These are phyloP conservation scores for Cerceris rybyensis DNA, from an alignment of 2,888 invertebrate species.

Conservation along the genomic window DNA sequence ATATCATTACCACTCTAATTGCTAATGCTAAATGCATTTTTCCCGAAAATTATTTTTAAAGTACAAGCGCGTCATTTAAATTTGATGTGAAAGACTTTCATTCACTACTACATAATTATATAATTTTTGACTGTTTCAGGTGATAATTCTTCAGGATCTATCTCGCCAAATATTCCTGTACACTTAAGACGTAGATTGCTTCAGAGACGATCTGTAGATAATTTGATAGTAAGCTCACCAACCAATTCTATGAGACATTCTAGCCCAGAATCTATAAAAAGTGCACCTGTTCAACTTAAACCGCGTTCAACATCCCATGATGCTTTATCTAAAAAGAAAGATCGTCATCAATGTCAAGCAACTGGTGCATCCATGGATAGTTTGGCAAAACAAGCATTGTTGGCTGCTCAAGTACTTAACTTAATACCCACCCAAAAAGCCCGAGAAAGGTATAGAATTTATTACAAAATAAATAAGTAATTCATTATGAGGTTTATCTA, in stretches of 20 bases:
- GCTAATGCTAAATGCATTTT: conserved; percentile 29
- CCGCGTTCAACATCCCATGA: conserved; percentile 79
- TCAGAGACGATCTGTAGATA: conserved; percentile 79
- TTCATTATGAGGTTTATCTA: conserved; percentile 12
- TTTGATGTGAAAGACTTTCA: conserved; percentile 11
- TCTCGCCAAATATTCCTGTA: conserved; percentile 75
- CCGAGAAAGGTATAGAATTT: conserved; percentile 85
- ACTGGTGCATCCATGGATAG: conserved; percentile 84
- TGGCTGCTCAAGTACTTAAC: conserved; percentile 91
- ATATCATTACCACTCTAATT: conserved; percentile 35
- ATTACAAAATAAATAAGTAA: not conserved
- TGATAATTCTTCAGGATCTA: conserved; percentile 76
- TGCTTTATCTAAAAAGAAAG: conserved; percentile 72
- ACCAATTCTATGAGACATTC: conserved; percentile 78
- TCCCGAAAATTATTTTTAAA: conserved; percentile 25
- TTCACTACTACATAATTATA: conserved; percentile 26
- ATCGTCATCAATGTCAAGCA: conserved; percentile 67
- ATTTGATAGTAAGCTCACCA: conserved; percentile 76
- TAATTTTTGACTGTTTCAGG: conserved; percentile 65
- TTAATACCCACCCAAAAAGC: conserved; percentile 92
- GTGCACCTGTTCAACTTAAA: conserved; percentile 77
- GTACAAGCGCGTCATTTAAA: conserved; percentile 21
- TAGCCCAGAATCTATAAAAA: conserved; percentile 79
- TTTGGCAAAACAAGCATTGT: conserved; percentile 88
- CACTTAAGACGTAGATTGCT: conserved; percentile 73